Base-by-base conservation (phyloP, 1,140 invertebrate genomes). In the Formica exsecta region DNA sequence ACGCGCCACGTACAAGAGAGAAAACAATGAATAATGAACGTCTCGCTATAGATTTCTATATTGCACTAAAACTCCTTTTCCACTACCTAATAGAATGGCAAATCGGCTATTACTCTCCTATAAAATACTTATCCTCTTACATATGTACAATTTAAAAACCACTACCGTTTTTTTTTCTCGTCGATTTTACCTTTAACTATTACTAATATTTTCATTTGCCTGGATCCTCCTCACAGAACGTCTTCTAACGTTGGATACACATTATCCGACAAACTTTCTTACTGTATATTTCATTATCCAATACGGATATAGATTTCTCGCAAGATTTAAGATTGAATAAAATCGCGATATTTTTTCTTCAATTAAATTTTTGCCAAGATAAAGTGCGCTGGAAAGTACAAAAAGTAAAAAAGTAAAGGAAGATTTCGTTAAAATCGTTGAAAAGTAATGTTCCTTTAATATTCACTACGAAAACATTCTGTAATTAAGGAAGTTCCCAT, bases 91-190 rank as follows among this genome's bases (percentile, higher is more conserved):
- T 87, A 85, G 81, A 90, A 87, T 92, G 92, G 87, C 90, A 92
- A 90, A 93, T 90, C 89, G 88, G 93, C 91, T 94, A 93, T 91
- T 91, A 93, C 91, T 90, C 90, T 80, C 89, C 93, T 95, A 95
- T 91, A 95, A 95, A 95, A 95, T 95, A 94, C 93, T 94, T 95
- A 95, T 91, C 80, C 65, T 90, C 88, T 92, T 91, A 86, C 92
- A 94, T 95, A 95, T 95, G 87, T 95, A 95, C 94, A 95, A 92
- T 93, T 95, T 93, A 94, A 92, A 95, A 94, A 94, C 92, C 90
- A 89, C 90, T 93, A 92, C 89, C 90, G 86, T 77, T 74, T 86
- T 77, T 73, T 81, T 48, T 51, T 51, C 19, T 19, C 48, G 48
- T 48, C 79, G 48, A 61, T 32, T 84, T 90, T 90, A 85, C 41